Conservation (phyloP, 2,113 vertebrate species). For the Cynocephalus volans region DNA sequence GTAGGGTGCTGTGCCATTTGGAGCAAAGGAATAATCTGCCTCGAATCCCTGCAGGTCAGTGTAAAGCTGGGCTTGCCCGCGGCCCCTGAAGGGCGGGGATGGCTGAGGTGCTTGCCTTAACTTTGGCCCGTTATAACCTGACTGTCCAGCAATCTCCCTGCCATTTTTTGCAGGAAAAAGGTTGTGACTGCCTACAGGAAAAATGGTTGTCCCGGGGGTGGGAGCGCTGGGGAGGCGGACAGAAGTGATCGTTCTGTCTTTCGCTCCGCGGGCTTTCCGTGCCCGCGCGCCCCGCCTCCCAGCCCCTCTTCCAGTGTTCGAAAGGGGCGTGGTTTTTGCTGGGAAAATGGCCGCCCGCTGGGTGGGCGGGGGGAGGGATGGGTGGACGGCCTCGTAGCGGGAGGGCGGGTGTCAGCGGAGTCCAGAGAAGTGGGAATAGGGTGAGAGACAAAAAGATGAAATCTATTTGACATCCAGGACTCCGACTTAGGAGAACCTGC, state of each 20-base stretch:
- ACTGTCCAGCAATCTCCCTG: not conserved
- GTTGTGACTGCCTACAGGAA: not conserved
- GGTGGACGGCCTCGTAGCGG: fast-evolving
- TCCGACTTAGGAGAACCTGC: constrained; percentile 26
- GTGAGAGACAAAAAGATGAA: constrained; percentile 35
- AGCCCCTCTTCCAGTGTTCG: not conserved
- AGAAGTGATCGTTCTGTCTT: not conserved
- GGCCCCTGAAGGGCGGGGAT: not conserved
- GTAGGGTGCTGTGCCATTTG: not conserved
- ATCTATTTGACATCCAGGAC: not conserved
- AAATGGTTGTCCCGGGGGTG: not conserved
- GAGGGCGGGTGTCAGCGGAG: not conserved
- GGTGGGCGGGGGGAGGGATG: not conserved
- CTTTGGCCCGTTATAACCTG: not conserved
- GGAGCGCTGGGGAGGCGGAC: not conserved
- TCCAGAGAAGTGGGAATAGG: not conserved
- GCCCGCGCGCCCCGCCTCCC: not conserved
- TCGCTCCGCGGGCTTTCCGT: not conserved
- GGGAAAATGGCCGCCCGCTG: constrained; percentile 70
- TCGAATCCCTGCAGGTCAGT: not conserved
- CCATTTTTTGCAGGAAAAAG: constrained; percentile 21
- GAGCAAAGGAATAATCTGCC: constrained; percentile 43
- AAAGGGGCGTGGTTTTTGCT: constrained; percentile 74
- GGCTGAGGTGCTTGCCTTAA: not conserved
- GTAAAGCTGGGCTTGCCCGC: not conserved